Base-by-base conservation (phyloP, 2,113 vertebrate species). In the Rhea americana region DNA sequence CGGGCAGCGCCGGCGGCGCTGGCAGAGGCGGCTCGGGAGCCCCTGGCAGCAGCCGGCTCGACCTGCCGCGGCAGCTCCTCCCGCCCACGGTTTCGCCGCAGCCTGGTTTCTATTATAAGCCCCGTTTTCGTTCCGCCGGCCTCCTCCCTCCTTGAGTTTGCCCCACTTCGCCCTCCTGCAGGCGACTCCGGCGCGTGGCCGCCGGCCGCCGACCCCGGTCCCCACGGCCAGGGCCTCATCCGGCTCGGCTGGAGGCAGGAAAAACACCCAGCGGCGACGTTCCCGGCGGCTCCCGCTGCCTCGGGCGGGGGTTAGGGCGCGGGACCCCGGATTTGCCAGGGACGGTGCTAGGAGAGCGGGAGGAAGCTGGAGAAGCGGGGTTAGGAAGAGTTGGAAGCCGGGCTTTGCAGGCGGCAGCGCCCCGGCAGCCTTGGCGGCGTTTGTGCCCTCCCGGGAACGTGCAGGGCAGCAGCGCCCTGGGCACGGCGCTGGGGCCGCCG, bases 91-190 rank as follows among this genome's bases (percentile, higher is more conserved):
- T 90, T 91, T 76, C 90, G 45, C 91, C 37, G 26, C 93, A 94
- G 86, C 93, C 90, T 86, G 80, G 70, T 94, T 96, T 95, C 91
- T 93, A 70, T 86, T 86, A 81, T 82, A 85, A 93, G 72, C 56
- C 41, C 32, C 78, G 10, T 50, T 59, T 91, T 72, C 93, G 82
- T 85, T 58, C 43, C 21, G 48, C 1, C 1, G 41, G 80, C n/a
- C 87, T 92, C 93, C 91, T 94, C 90, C 93, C 94, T 93, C 70
- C 93, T 88, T 78, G 2, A 2, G 58, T 89, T 79, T 89, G 94
- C 47, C 85, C 91, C 91, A 94, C 58, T 94, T 96, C 73, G 83
- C 45, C 77, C 61, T 91, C 85, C 39, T 0, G 4, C 11, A 0
- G 0, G 55, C 0, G 9, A 85, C 25, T 65, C 10, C 7, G 3